Evolutionary conservation across 1,140 invertebrate species (phyloP).

Genomic region (Hyposmocoma kahamanoa): DNA sequence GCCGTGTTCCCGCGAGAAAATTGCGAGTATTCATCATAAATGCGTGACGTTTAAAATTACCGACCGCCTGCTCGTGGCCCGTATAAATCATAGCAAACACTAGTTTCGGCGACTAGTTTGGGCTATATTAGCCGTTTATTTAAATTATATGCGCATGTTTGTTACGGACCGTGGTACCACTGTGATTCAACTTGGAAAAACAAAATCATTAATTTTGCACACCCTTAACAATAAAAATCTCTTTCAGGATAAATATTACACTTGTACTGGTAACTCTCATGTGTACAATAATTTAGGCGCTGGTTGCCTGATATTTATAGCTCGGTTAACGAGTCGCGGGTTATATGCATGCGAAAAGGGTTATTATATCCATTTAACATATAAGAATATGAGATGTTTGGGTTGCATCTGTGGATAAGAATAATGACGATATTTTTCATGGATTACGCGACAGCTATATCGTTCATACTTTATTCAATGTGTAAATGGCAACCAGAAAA

Average conservation of each 20-base stretch:
- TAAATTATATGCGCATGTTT: conserved; percentile 18
- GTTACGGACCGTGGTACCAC: background rate
- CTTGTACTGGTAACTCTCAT: conserved; percentile 34
- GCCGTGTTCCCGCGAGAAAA: conserved; percentile 54
- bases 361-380: too few species aligned
- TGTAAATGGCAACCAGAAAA: too few species aligned
- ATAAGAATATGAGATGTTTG: too few species aligned
- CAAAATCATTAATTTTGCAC: background rate
- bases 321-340: conserved; percentile 37
- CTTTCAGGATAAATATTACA: conserved; percentile 25
- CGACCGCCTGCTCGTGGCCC: conserved; percentile 39
- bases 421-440: too few species aligned
- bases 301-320: conserved; percentile 48
- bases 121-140: conserved; percentile 29
- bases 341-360: conserved; percentile 36
- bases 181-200: background rate
- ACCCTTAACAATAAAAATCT: conserved; percentile 10
- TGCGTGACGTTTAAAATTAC: conserved; percentile 71
- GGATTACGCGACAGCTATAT: too few species aligned
- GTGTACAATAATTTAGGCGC: conserved; percentile 43
- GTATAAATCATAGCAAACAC: conserved; percentile 64
- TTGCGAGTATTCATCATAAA: conserved; percentile 70
- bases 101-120: conserved; percentile 42
- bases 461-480: too few species aligned
- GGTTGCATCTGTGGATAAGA: too few species aligned